phyloP scores from a whole-genome alignment of 2,797 vertebrate genomes.

The Amazonetta brasiliensis region DNA sequence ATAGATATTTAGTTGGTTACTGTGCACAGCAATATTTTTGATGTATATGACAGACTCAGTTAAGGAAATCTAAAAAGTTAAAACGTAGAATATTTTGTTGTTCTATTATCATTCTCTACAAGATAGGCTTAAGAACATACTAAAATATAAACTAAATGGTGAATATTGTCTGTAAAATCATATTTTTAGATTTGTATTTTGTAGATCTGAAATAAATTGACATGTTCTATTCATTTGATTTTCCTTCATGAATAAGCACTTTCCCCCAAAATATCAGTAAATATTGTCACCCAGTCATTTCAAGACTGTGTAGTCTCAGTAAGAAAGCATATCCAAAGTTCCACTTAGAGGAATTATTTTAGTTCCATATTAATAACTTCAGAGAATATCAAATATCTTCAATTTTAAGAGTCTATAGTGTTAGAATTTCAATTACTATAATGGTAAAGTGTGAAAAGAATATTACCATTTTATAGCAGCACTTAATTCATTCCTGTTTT shows the following conservation, averaged over 20 bases:
- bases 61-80: background rate
- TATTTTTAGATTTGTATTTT: constrained; percentile 47
- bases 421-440: background rate
- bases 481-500: background rate
- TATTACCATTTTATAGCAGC: background rate
- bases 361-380: background rate
- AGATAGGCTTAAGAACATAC: background rate
- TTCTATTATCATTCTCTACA: background rate
- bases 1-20: background rate
- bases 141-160: constrained; percentile 25
- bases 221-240: constrained; percentile 1
- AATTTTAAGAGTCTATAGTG: background rate
- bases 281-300: background rate
- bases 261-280: background rate
- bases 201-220: constrained; percentile 55
- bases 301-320: background rate
- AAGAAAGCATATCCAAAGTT: background rate
- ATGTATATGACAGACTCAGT: background rate
- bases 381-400: background rate
- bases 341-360: background rate
- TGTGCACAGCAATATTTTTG: background rate
- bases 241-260: background rate
- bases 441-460: background rate
- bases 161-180: constrained; percentile 16
- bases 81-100: constrained; percentile 16